These are phyloP conservation scores for Sphaeramia orbicularis DNA, from an alignment of 2,797 vertebrate genomes.

Conservation along the genomic window DNA sequence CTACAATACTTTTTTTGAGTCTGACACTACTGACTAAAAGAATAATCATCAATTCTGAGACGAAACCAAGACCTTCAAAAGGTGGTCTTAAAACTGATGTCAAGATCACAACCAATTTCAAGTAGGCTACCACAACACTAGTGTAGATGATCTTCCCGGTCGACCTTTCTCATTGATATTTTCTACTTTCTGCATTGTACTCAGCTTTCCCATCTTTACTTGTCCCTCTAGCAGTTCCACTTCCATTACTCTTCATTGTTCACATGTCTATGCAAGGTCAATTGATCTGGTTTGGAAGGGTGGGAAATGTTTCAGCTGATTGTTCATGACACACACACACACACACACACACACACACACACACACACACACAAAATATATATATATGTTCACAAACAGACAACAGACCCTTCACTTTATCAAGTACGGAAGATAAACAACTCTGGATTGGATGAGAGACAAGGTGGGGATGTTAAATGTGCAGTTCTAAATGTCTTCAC, in stretches of 20 bases:
- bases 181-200: conserved; percentile 33
- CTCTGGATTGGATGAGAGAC: conserved; percentile 68
- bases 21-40: too few species aligned
- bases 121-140: conserved; percentile 1
- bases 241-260: conserved; percentile 74
- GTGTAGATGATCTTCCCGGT: conserved; percentile 36
- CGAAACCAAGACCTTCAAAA: too few species aligned
- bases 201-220: conserved; percentile 20
- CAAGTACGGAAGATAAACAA: conserved; percentile 78
- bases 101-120: too few species aligned
- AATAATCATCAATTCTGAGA: too few species aligned
- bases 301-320: conserved; percentile 75
- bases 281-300: conserved; percentile 75
- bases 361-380: conserved; percentile 55
- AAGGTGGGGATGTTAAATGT: conserved; percentile 80
- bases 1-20: too few species aligned
- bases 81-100: too few species aligned
- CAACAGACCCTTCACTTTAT: conserved; percentile 72
- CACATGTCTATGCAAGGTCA: conserved; percentile 75
- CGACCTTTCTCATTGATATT: conserved; percentile 33
- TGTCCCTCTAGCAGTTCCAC: conserved; percentile 23
- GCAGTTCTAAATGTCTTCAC: conserved; percentile 78
- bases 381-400: conserved; percentile 26
- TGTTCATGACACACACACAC: conserved; percentile 65
- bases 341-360: conserved; percentile 50